These are phyloP conservation scores for Orthonyx spaldingii DNA, from an alignment of 2,113 vertebrate genomes.

Conservation along the genomic window DNA sequence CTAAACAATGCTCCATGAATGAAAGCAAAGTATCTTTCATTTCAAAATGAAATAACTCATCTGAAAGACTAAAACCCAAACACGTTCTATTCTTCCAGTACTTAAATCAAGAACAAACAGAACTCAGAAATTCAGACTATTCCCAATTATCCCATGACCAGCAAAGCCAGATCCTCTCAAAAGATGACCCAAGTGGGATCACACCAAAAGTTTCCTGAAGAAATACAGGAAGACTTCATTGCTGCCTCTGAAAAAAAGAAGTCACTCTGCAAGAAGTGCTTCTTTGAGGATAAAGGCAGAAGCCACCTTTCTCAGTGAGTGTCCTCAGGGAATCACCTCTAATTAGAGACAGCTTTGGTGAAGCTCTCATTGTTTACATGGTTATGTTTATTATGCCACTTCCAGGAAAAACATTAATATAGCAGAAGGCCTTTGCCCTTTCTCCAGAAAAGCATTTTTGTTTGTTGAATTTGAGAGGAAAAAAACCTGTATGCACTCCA, in stretches of 20 bases:
- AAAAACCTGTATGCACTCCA: constrained; percentile 3
- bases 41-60: constrained; percentile 1
- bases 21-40: not conserved
- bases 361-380: not conserved
- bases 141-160: not conserved
- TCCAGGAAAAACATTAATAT: not conserved
- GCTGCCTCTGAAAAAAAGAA: not conserved
- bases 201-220: not conserved
- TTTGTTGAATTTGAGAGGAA: not conserved
- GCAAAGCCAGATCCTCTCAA: not conserved
- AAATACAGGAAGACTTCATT: not conserved
- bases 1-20: not conserved
- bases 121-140: not conserved
- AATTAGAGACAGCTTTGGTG: not conserved
- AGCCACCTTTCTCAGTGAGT: not conserved
- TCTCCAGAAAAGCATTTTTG: not conserved
- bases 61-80: not conserved
- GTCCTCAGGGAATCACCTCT: not conserved
- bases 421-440: not conserved
- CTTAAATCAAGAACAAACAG: not conserved
- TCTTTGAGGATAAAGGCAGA: not conserved
- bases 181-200: not conserved
- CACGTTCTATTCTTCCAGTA: not conserved
- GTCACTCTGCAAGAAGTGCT: not conserved
- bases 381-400: constrained; percentile 4